These are phyloP conservation scores for Pelvicachromis taeniatus DNA, from an alignment of 2,113 vertebrate species.

Conservation along the genomic window DNA sequence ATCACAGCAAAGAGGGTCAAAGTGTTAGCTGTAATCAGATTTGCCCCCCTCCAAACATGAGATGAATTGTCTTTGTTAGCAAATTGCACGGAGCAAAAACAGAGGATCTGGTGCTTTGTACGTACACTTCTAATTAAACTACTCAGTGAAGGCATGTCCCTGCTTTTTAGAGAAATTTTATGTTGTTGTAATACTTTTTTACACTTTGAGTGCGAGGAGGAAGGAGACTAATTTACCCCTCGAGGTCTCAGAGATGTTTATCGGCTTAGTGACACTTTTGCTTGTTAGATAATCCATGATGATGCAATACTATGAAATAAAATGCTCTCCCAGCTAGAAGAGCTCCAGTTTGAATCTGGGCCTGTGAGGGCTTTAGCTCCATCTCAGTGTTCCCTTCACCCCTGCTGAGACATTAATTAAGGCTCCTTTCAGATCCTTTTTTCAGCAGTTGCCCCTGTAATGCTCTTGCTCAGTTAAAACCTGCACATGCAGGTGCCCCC, in stretches of 20 bases:
- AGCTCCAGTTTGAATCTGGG: slow-evolving; percentile 58
- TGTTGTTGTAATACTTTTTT: slow-evolving; percentile 40
- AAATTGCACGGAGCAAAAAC: slow-evolving; percentile 40
- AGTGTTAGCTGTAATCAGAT: slow-evolving; percentile 67
- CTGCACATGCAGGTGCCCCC: slow-evolving; percentile 51
- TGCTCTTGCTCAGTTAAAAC: slow-evolving; percentile 48
- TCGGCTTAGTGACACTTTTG: slow-evolving; percentile 73
- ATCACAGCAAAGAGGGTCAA: slow-evolving; percentile 66
- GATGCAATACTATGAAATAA: slow-evolving; percentile 75
- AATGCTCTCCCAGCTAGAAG: slow-evolving; percentile 51
- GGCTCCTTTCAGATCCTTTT: slow-evolving; percentile 57
- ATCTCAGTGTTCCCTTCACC: slow-evolving; percentile 43
- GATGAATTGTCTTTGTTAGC: slow-evolving; percentile 58
- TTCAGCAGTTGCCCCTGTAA: slow-evolving; percentile 57
- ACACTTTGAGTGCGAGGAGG: slow-evolving; percentile 54
- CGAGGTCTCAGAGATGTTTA: slow-evolving; percentile 70
- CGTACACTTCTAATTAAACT: slow-evolving; percentile 57
- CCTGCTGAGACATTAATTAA: slow-evolving; percentile 76
- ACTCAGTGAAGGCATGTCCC: slow-evolving; percentile 27
- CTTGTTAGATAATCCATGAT: slow-evolving; percentile 73
- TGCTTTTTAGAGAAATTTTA: slow-evolving; percentile 38
- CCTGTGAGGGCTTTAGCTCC: slow-evolving; percentile 59
- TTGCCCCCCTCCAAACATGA: slow-evolving; percentile 29
- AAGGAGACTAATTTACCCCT: slow-evolving; percentile 70
- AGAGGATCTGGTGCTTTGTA: slow-evolving; percentile 28